These are phyloP conservation scores for Drosophila meridionalis DNA, from an alignment of 2,888 invertebrate species.

Conservation along the genomic window DNA sequence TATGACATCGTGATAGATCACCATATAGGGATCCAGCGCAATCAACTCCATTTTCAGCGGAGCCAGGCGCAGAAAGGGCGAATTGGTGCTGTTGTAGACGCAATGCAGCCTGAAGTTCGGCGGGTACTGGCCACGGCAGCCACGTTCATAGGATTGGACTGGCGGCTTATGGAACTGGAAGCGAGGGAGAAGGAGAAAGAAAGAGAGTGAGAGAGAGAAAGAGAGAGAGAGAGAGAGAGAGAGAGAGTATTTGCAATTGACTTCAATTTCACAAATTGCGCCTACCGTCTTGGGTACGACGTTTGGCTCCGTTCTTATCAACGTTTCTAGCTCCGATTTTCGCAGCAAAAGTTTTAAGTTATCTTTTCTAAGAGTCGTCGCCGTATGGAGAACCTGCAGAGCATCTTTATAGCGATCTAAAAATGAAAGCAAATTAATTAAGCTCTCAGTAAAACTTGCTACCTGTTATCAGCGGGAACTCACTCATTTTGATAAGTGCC, in stretches of 20 bases:
- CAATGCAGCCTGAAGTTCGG: constrained; percentile 62
- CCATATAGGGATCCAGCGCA: constrained; percentile 78
- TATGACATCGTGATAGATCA: constrained; percentile 79
- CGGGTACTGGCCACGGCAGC: constrained; percentile 76
- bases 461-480: constrained; percentile 37
- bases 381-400: constrained; percentile 54
- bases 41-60: constrained; percentile 82
- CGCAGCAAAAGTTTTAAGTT: constrained; percentile 59
- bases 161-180: constrained; percentile 8
- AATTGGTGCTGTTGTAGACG: constrained; percentile 76
- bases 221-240: background rate
- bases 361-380: constrained; percentile 44
- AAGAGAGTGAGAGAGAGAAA: background rate
- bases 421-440: constrained; percentile 1
- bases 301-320: constrained; percentile 57
- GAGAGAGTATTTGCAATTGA: no score
- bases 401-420: constrained; percentile 63
- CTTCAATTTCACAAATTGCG: constrained; percentile 2
- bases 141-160: constrained; percentile 49
- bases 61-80: constrained; percentile 74
- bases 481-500: constrained; percentile 71
- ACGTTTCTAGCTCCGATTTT: constrained; percentile 60
- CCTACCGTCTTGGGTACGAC: constrained; percentile 33
- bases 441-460: background rate
- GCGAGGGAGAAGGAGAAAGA: background rate